A percentile compares a stretch with the other conserved stretches of the same genome.
Conservation (phyloP, 1,140 invertebrate genomes). For the Diabrotica undecimpunctata region DNA sequence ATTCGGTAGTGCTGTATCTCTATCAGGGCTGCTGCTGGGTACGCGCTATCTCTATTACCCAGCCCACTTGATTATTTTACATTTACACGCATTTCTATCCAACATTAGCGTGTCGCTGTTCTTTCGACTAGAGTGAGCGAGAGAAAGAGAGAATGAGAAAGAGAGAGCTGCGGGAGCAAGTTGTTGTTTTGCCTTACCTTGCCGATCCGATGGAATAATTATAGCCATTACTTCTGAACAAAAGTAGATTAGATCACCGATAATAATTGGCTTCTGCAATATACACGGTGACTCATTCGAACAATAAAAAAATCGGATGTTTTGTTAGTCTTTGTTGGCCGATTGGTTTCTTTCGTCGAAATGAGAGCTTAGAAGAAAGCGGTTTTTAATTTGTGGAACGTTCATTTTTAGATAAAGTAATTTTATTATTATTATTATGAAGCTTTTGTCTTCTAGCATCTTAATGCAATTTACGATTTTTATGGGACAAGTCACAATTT, state of each 20-base stretch:
- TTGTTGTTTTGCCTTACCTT: constrained; percentile 21
- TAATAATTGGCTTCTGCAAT: constrained; percentile 37
- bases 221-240: constrained; percentile 37
- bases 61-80: constrained; percentile 42
- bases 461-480: too few relatives aligned
- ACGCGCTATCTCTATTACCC: constrained; percentile 42
- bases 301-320: too few relatives aligned
- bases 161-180: constrained; percentile 1
- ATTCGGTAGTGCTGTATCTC: constrained; percentile 44
- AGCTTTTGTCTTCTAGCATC: too few relatives aligned
- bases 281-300: constrained; percentile 13
- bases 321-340: too few relatives aligned
- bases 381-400: too few relatives aligned
- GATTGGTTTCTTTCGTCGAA: too few relatives aligned
- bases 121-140: not conserved
- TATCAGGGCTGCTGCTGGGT: constrained; percentile 35
- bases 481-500: too few relatives aligned
- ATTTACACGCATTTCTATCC: constrained; percentile 41
- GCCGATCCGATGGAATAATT: constrained; percentile 33
- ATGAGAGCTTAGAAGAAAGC: too few relatives aligned
- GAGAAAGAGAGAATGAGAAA: too few relatives aligned
- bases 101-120: constrained; percentile 25
- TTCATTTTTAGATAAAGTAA: too few relatives aligned
- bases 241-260: constrained; percentile 39
- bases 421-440: too few relatives aligned